These are phyloP conservation scores for Megaleporinus macrocephalus DNA, from an alignment of 2,113 vertebrate genomes.

Conservation along the genomic window DNA sequence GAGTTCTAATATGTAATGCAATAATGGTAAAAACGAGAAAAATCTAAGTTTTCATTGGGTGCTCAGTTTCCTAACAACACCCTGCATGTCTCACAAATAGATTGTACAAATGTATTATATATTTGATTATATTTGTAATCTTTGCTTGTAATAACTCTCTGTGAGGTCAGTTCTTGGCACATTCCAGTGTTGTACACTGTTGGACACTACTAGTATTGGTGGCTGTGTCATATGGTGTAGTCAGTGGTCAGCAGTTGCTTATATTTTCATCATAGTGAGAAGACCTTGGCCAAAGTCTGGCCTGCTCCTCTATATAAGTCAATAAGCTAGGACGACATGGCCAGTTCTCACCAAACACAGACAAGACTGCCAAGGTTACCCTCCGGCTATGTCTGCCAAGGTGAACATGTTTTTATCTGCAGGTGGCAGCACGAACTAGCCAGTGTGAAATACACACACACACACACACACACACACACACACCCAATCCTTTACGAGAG, in stretches of 20 bases:
- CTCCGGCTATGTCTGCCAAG: constrained; percentile 30
- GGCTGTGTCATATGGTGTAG: background rate
- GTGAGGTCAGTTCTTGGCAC: too few relatives aligned
- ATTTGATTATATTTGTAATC: too few relatives aligned
- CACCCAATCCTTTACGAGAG: background rate
- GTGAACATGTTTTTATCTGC: constrained; percentile 34
- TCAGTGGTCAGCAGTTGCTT: background rate
- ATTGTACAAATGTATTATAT: too few relatives aligned
- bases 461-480: background rate
- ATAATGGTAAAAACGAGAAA: too few relatives aligned
- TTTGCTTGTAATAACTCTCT: too few relatives aligned
- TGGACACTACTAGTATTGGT: background rate
- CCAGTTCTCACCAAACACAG: constrained; percentile 10
- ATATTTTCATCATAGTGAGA: constrained; percentile 2
- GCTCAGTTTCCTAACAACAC: too few relatives aligned
- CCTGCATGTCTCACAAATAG: too few relatives aligned
- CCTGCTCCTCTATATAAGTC: background rate
- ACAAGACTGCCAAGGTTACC: constrained; percentile 7
- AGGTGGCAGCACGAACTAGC: constrained; percentile 44
- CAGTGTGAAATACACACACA: constrained; percentile 35
- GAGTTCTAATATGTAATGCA: too few relatives aligned
- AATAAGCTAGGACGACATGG: background rate
- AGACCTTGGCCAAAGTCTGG: background rate
- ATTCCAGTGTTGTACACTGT: background rate
- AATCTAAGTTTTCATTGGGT: too few relatives aligned